phyloP scores from a whole-genome alignment of 1,140 invertebrate species.

The Hetaerina americana region DNA sequence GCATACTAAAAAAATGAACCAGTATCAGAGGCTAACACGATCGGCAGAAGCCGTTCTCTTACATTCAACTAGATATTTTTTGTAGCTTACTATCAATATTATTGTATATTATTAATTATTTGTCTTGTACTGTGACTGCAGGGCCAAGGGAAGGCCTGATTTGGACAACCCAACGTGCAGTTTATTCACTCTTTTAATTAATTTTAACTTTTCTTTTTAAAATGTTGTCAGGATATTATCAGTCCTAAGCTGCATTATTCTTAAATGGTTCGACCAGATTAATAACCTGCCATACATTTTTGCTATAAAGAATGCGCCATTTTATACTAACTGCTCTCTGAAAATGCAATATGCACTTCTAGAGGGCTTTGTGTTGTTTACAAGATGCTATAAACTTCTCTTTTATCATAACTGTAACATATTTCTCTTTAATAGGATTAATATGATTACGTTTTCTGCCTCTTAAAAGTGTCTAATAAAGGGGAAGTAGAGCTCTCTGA shows the following conservation, averaged over 20 bases:
- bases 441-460: too few species aligned
- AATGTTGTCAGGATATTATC: background rate
- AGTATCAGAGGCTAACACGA: background rate
- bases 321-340: constrained; percentile 8
- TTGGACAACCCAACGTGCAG: background rate
- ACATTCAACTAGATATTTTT: constrained; percentile 1
- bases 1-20: background rate
- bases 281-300: constrained; percentile 1
- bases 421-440: background rate
- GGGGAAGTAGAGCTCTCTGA: too few species aligned
- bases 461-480: background rate
- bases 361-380: constrained; percentile 6
- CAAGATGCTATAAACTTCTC: constrained; percentile 14
- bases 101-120: constrained; percentile 1
- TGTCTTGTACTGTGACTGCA: background rate
- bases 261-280: background rate
- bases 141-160: background rate
- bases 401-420: constrained; percentile 1
- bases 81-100: background rate
- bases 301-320: constrained; percentile 6
- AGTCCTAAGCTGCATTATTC: background rate
- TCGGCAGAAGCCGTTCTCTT: background rate
- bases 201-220: background rate
- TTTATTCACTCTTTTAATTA: background rate
- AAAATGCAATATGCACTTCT: constrained; percentile 15